These are phyloP conservation scores for Hoplodrina blanda DNA, from an alignment of 2,888 invertebrate genomes.

Conservation along the genomic window DNA sequence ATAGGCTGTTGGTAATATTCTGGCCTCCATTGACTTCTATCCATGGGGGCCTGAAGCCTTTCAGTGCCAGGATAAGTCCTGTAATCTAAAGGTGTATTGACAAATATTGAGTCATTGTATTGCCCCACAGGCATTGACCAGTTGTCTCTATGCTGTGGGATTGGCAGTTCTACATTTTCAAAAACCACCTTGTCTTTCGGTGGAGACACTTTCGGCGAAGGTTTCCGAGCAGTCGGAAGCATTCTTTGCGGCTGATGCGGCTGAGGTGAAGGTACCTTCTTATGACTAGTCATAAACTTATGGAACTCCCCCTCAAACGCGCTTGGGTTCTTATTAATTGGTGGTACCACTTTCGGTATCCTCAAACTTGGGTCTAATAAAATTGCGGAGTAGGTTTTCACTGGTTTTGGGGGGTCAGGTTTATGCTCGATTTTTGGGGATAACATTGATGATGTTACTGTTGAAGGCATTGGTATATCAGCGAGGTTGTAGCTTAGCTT, in stretches of 20 bases:
- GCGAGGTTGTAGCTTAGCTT: background rate
- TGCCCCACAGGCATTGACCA: conserved; percentile 80
- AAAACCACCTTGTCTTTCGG: conserved; percentile 62
- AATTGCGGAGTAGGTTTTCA: conserved; percentile 58
- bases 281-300: conserved; percentile 78
- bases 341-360: conserved; percentile 75
- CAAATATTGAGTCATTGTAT: conserved; percentile 84
- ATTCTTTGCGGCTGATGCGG: background rate
- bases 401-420: conserved; percentile 31
- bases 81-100: conserved; percentile 79
- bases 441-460: conserved; percentile 12
- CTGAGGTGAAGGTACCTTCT: background rate
- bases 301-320: conserved; percentile 85
- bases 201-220: conserved; percentile 10
- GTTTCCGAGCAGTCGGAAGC: conserved; percentile 6
- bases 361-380: conserved; percentile 68
- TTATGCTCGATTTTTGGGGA: conserved; percentile 42
- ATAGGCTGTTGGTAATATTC: conserved; percentile 69
- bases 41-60: conserved; percentile 57
- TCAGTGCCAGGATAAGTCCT: conserved; percentile 67
- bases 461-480: conserved; percentile 17
- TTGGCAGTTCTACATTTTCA: conserved; percentile 58
- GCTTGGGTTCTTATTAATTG: conserved; percentile 83
- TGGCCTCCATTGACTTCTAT: conserved; percentile 72
- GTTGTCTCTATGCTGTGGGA: conserved; percentile 56